phyloP scores from a whole-genome alignment of 2,888 invertebrate genomes.

The Argyresthia albistria region DNA sequence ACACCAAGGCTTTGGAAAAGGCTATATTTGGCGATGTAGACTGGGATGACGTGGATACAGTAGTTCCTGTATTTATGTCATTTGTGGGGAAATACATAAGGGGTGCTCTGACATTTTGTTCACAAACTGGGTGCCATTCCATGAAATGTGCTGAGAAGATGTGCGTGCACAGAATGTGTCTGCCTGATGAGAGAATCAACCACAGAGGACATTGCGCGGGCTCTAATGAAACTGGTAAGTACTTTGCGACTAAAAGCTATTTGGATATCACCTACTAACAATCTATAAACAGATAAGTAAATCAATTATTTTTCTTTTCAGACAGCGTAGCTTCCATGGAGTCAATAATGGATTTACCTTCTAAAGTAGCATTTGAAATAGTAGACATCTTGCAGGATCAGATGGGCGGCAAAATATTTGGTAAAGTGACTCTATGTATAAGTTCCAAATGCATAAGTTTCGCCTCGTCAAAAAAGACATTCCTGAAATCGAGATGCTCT shows the following conservation, averaged over 20 bases:
- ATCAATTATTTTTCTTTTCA: conserved; percentile 23
- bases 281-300: neutral
- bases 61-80: conserved; percentile 50
- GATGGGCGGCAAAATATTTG: conserved; percentile 50
- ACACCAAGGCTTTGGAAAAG: conserved; percentile 38
- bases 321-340: conserved; percentile 52
- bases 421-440: conserved; percentile 54
- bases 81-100: conserved; percentile 59
- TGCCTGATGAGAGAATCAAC: conserved; percentile 39
- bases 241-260: neutral
- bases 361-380: conserved; percentile 48
- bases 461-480: conserved; percentile 40
- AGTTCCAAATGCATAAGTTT: conserved; percentile 49
- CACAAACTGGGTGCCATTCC: conserved; percentile 47
- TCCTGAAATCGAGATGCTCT: conserved; percentile 43
- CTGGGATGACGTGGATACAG: conserved; percentile 52
- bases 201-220: conserved; percentile 51
- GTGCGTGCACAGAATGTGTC: conserved; percentile 47
- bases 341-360: conserved; percentile 54
- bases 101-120: conserved; percentile 54
- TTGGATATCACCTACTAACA: neutral
- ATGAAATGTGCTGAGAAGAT: conserved; percentile 51
- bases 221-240: conserved; percentile 42
- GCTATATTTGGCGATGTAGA: conserved; percentile 54
- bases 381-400: conserved; percentile 56